phyloP scores from a whole-genome alignment of 2,113 vertebrate genomes.

The Hippocampus zosterae region DNA sequence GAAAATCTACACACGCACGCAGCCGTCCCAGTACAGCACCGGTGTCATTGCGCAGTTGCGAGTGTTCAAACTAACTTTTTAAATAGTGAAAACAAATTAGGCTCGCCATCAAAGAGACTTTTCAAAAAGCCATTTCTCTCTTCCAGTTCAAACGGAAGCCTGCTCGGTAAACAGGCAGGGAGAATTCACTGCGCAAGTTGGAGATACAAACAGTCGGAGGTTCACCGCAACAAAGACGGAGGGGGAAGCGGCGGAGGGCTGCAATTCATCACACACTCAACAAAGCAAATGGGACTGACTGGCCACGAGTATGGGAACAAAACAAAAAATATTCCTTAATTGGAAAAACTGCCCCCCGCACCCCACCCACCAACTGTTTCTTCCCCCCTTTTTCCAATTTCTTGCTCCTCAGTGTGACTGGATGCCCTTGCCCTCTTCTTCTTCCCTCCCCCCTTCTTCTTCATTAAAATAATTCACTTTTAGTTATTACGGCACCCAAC shows the following conservation, averaged over 20 bases:
- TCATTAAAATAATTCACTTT: slow-evolving; percentile 67
- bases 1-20: not conserved
- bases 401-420: slow-evolving; percentile 46
- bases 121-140: slow-evolving; percentile 62
- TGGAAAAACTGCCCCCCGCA: slow-evolving; percentile 44
- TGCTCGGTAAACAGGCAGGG: slow-evolving; percentile 58
- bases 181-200: slow-evolving; percentile 59
- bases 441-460: slow-evolving; percentile 35
- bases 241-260: slow-evolving; percentile 51
- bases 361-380: slow-evolving; percentile 35
- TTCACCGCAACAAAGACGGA: slow-evolving; percentile 66
- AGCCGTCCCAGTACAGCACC: not conserved
- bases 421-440: slow-evolving; percentile 50
- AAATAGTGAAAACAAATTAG: slow-evolving; percentile 62
- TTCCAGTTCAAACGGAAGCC: slow-evolving; percentile 60
- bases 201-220: slow-evolving; percentile 60
- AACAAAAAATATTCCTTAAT: slow-evolving; percentile 65
- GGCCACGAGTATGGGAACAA: slow-evolving; percentile 67
- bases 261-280: slow-evolving; percentile 68
- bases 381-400: slow-evolving; percentile 44
- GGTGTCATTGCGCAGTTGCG: slow-evolving; percentile 8
- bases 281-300: slow-evolving; percentile 69
- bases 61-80: slow-evolving; percentile 58
- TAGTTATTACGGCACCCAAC: slow-evolving; percentile 49
- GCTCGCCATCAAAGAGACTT: slow-evolving; percentile 68